Conservation (phyloP, 2,797 vertebrate genomes). For the Acrocephalus scirpaceus region DNA sequence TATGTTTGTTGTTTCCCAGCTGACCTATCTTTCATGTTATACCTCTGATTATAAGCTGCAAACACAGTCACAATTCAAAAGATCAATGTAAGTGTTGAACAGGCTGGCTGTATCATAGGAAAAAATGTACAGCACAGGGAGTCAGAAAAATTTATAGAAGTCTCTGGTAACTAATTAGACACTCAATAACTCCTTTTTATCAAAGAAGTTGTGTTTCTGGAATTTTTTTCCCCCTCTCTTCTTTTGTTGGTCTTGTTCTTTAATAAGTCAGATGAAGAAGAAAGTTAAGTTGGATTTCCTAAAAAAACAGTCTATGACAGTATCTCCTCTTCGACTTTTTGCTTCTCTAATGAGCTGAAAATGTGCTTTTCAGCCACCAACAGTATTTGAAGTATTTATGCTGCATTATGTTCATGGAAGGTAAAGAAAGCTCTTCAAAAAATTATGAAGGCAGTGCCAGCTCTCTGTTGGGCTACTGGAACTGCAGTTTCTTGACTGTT, state of each 20-base stretch:
- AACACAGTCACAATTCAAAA: background rate
- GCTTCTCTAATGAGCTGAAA: background rate
- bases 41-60: background rate
- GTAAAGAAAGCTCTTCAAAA: background rate
- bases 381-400: background rate
- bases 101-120: background rate
- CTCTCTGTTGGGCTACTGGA: background rate
- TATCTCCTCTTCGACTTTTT: background rate
- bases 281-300: background rate
- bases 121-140: background rate
- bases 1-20: background rate
- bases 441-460: background rate
- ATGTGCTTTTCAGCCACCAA: background rate
- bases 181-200: background rate
- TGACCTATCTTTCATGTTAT: background rate
- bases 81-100: background rate
- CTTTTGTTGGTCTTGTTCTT: background rate
- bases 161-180: background rate
- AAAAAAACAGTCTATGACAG: background rate
- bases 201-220: background rate
- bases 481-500: background rate
- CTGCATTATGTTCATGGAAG: background rate
- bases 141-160: background rate
- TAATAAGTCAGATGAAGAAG: background rate
- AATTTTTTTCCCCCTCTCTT: rapidly evolving